phyloP scores from a whole-genome alignment of 2,797 vertebrate species.

The Syncerus caffer region DNA sequence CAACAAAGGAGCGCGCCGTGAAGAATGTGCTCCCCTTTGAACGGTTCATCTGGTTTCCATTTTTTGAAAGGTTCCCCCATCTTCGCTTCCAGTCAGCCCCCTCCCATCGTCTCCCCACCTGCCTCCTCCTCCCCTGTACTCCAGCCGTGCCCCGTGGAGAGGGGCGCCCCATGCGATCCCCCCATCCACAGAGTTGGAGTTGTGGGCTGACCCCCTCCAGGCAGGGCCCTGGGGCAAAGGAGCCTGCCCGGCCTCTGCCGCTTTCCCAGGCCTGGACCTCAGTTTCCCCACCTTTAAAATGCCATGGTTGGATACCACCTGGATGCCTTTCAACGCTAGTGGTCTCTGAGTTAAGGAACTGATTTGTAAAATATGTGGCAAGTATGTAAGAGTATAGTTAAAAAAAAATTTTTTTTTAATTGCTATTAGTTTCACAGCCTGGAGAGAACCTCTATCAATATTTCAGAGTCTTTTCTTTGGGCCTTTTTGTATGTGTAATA shows the following conservation, averaged over 20 bases:
- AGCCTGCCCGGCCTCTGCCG: background rate
- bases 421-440: conserved; percentile 1
- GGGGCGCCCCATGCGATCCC: background rate
- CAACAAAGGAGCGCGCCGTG: conserved; percentile 64
- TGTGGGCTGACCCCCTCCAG: accelerated
- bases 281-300: conserved; percentile 32
- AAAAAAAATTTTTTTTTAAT: background rate
- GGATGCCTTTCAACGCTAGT: background rate
- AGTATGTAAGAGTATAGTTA: background rate
- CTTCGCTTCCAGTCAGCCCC: conserved; percentile 59
- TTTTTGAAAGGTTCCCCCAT: conserved; percentile 71
- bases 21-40: conserved; percentile 71
- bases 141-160: background rate
- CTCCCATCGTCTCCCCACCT: background rate
- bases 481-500: background rate
- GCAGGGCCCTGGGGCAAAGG: background rate
- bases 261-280: background rate
- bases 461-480: background rate
- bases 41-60: conserved; percentile 72
- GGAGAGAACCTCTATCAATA: background rate
- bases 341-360: background rate
- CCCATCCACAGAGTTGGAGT: background rate
- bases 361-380: background rate
- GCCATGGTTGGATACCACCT: background rate
- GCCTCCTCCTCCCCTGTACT: background rate